phyloP scores from a whole-genome alignment of 2,797 vertebrate species.

The Alca torda region DNA sequence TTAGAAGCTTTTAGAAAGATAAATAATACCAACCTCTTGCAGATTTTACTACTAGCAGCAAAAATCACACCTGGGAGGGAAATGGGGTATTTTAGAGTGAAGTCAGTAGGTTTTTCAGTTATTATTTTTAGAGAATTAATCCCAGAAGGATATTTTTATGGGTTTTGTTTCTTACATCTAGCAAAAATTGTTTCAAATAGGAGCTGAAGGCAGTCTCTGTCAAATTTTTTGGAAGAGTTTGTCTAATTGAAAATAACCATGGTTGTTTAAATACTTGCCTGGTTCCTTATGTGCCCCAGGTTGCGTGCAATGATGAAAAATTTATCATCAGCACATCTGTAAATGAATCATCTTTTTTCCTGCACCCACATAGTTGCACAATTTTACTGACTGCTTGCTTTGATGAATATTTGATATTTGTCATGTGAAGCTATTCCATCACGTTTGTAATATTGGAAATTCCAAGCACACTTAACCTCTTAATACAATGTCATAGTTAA shows the following conservation, averaged over 20 bases:
- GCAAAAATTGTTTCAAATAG: background rate
- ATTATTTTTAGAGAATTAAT: background rate
- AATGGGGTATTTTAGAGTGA: background rate
- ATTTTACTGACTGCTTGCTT: background rate
- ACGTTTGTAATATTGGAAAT: background rate
- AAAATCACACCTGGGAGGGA: background rate
- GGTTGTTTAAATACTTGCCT: background rate
- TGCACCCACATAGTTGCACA: slow-evolving; percentile 7
- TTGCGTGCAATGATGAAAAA: background rate
- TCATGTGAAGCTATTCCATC: background rate
- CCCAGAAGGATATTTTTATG: background rate
- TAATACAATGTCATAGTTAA: background rate
- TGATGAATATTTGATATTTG: background rate
- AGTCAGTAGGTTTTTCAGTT: background rate
- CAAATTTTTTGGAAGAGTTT: background rate
- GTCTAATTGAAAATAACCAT: background rate
- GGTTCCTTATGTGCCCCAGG: background rate
- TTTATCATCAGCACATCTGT: background rate
- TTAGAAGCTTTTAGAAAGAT: background rate
- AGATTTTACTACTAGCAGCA: background rate
- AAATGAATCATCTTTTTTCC: slow-evolving; percentile 15
- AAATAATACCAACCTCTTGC: background rate
- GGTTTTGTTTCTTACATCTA: background rate
- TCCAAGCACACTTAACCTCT: background rate
- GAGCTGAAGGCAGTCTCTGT: background rate